phyloP scores from a whole-genome alignment of 2,797 vertebrate genomes.

The Graptemys geographica region DNA sequence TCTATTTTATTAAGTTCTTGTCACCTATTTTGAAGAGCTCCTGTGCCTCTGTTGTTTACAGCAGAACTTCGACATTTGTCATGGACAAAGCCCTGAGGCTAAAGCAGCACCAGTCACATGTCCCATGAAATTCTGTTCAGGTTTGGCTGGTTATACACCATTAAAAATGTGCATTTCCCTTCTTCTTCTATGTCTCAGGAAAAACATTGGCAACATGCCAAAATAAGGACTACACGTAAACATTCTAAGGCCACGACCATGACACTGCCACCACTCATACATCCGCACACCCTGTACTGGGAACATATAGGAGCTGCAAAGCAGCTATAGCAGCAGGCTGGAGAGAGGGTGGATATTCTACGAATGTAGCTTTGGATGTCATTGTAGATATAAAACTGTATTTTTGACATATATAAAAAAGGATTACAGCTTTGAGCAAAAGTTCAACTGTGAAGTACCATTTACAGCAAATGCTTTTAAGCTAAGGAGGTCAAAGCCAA shows the following conservation, averaged over 20 bases:
- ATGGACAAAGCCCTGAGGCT: neutral
- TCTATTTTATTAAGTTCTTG: neutral
- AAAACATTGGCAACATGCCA: neutral
- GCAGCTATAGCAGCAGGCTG: neutral
- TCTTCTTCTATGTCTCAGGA: neutral
- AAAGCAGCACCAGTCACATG: neutral
- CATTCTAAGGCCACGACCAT: neutral
- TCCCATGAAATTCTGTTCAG: neutral
- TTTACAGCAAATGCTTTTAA: neutral
- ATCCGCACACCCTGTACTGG: neutral
- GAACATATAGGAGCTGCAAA: neutral
- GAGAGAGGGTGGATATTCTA: neutral
- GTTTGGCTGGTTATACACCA: neutral
- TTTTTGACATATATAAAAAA: neutral
- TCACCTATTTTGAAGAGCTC: neutral
- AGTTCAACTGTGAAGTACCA: neutral
- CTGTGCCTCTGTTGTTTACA: neutral
- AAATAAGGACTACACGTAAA: neutral
- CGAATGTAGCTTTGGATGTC: neutral
- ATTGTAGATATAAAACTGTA: neutral
- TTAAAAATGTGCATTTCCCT: rapidly evolving
- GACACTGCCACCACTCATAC: neutral
- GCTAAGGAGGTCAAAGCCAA: conserved; percentile 14
- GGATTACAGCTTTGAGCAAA: neutral
- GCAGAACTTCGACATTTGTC: neutral